Conservation (phyloP, 1,140 invertebrate genomes). For the Trichonephila inaurata region DNA sequence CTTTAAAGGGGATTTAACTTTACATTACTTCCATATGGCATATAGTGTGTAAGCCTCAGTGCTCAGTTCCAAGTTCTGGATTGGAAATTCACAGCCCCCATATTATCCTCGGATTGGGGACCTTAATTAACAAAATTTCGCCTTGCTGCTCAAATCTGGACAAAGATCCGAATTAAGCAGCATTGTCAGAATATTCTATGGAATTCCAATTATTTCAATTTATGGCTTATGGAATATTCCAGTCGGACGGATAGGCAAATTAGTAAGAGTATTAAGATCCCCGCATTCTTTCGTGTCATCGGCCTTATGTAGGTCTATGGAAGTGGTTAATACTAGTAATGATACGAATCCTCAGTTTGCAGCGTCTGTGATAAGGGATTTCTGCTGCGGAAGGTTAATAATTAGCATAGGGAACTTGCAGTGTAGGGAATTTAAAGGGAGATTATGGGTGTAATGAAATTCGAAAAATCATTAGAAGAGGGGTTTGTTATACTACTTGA, state of each 20-base stretch:
- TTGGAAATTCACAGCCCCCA: background rate
- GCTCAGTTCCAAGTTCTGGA: background rate
- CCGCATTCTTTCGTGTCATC: background rate
- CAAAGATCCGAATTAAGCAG: background rate
- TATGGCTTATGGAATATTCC: slow-evolving; percentile 1
- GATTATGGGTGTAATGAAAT: too few species aligned
- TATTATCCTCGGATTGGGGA: background rate
- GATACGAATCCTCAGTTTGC: background rate
- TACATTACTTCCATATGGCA: background rate
- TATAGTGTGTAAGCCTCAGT: background rate
- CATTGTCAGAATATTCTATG: background rate
- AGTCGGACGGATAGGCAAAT: background rate
- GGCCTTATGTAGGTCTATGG: background rate
- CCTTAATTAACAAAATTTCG: slow-evolving; percentile 13
- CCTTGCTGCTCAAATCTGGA: background rate
- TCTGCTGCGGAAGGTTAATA: too few species aligned
- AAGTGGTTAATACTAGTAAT: background rate
- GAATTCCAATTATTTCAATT: slow-evolving; percentile 18
- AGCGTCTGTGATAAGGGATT: background rate
- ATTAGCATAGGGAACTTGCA: too few species aligned
- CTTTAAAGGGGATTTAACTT: background rate
- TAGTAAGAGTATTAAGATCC: background rate
- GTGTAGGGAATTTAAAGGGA: too few species aligned
- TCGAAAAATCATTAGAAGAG: too few species aligned
- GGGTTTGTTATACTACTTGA: too few species aligned